Base-by-base conservation (phyloP, 2,797 vertebrate genomes). In the Sebastes kiyomatsui region DNA sequence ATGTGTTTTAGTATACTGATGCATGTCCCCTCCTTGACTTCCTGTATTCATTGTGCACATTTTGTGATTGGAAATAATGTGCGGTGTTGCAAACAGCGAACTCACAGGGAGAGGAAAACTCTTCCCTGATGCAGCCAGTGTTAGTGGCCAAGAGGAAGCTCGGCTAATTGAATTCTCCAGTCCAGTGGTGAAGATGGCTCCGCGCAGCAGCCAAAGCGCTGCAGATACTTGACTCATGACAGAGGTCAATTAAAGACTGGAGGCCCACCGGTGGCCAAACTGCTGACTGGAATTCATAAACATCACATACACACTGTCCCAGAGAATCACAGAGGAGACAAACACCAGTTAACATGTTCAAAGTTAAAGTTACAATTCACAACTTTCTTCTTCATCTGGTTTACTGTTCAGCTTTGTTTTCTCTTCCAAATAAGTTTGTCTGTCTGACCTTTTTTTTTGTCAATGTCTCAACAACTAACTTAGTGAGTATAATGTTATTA, bases 131-230 rank as follows among this genome's bases (percentile, higher is more conserved):
- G 77, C 49, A 75, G 55, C 22, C 30, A 14, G 76, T 65, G 62
- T 79, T 78, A 28, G 55, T 52, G 32, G 68, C 42, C 55, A 67
- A 66, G 68, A 74, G 75, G 77, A 81, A 33, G 72, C 69, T 66
- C 4, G 5, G 52, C 58, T 89, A 82, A 93, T 90, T 88, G 38
- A 85, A 88, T 88, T 85, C 69, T 81, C 22, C 77, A 78, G 83
- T 83, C 67, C 65, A 78, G 67, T 75, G 84, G 77, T 74, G 83
- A 79, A 77, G 38, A 84, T 58, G 72, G 42, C 22, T 52, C 71
- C 0, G 4, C 7, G 12, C 55, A 30, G 76, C 28, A 73, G 65
- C 64, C 72, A 70, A 81, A 85, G 66, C 75, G 60, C 59, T 60
- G 70, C 59, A 18, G 23, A 77, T 49, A 84, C 79, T 80, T 82